Conservation (phyloP, 1,140 invertebrate genomes). For the Paraescarpia echinospica region DNA sequence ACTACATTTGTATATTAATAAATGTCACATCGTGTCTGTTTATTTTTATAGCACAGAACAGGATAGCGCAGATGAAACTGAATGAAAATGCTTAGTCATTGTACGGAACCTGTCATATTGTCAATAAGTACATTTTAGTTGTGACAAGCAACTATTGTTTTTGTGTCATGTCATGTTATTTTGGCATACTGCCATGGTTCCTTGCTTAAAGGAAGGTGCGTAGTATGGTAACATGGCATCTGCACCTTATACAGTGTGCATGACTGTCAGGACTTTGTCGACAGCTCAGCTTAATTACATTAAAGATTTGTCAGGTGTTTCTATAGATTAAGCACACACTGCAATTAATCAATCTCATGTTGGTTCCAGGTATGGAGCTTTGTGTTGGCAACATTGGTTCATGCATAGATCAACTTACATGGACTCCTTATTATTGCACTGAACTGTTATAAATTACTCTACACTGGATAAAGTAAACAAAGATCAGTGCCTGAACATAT, state of each 20-base stretch:
- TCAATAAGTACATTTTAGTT: background rate
- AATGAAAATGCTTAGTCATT: background rate
- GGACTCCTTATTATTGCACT: background rate
- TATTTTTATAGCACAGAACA: background rate
- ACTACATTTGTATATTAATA: background rate
- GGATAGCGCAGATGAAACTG: too few species aligned
- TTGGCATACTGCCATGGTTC: background rate
- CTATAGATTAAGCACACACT: background rate
- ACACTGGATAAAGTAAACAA: background rate
- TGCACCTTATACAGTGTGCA: background rate
- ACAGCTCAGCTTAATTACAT: conserved; percentile 1
- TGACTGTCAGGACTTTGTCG: background rate
- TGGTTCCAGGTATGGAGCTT: background rate
- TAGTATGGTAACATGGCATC: background rate
- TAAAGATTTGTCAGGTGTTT: conserved; percentile 1
- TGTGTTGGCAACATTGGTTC: background rate
- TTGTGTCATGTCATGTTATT: background rate
- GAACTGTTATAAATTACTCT: background rate
- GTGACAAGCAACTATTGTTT: background rate
- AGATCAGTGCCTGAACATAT: background rate
- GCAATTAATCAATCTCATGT: background rate
- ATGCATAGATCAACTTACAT: background rate
- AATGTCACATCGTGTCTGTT: background rate
- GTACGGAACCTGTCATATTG: background rate
- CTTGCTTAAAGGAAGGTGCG: background rate